These are phyloP conservation scores for Pyrgilauda ruficollis DNA, from an alignment of 2,113 vertebrate genomes.

Conservation along the genomic window DNA sequence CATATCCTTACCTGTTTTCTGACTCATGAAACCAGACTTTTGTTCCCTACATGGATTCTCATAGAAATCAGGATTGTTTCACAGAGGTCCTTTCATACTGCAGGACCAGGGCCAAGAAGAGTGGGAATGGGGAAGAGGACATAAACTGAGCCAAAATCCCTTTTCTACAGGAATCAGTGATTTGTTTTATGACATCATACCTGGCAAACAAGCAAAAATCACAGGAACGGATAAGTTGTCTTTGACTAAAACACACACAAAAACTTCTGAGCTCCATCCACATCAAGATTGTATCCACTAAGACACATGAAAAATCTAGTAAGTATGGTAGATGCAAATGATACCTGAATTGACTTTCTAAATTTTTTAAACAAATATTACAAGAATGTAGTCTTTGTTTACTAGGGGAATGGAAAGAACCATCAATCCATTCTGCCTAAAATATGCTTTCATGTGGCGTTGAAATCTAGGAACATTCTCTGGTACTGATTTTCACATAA, in stretches of 20 bases:
- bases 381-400: neutral
- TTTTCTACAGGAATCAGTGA: neutral
- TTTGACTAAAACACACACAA: neutral
- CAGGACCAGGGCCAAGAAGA: neutral
- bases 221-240: neutral
- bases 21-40: neutral
- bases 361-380: neutral
- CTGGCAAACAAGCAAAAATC: neutral
- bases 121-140: neutral
- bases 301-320: neutral
- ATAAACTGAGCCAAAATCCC: neutral
- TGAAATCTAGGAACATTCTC: neutral
- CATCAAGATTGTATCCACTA: neutral
- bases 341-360: neutral
- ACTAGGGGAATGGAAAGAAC: neutral
- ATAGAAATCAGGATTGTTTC: neutral
- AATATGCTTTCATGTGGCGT: neutral
- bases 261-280: neutral
- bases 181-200: neutral
- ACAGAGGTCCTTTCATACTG: neutral
- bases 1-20: slow-evolving; percentile 35
- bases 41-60: neutral
- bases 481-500: neutral
- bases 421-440: neutral
- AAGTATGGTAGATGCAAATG: neutral